Percentiles rank a stretch among this genome's conserved stretches.
These are phyloP conservation scores for Archilochus colubris DNA, from an alignment of 2,113 vertebrate species.

Conservation along the genomic window DNA sequence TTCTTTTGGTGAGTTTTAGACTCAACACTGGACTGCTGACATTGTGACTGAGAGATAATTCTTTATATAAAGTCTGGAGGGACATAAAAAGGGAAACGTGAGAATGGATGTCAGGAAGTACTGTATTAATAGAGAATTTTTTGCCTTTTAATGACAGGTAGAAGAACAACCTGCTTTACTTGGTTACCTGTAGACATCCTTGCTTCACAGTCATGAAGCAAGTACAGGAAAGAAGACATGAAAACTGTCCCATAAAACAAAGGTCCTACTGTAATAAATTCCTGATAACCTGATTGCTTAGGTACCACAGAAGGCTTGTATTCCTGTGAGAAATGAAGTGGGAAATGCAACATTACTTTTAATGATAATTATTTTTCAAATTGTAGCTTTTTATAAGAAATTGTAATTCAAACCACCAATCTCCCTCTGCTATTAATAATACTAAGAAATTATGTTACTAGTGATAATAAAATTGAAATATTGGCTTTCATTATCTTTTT, in stretches of 20 bases:
- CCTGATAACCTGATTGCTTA: background rate
- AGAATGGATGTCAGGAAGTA: background rate
- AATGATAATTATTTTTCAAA: background rate
- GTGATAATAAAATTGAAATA: background rate
- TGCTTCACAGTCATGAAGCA: background rate
- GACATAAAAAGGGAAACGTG: background rate
- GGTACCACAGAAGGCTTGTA: background rate
- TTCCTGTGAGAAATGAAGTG: background rate
- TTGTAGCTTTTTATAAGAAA: background rate
- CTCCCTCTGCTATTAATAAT: background rate
- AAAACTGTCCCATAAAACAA: background rate
- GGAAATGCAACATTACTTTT: background rate
- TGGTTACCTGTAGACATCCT: background rate
- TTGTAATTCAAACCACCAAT: background rate
- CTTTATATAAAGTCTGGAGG: background rate
- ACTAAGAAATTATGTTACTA: background rate
- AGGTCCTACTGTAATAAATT: background rate
- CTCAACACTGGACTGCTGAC: background rate
- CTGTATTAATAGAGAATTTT: background rate
- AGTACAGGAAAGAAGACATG: background rate
- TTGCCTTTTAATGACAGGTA: background rate
- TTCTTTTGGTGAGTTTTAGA: background rate
- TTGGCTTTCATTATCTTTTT: background rate
- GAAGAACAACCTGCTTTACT: background rate
- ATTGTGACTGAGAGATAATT: background rate